Conservation (phyloP, 2,797 vertebrate species). For the Galaxias olidus region DNA sequence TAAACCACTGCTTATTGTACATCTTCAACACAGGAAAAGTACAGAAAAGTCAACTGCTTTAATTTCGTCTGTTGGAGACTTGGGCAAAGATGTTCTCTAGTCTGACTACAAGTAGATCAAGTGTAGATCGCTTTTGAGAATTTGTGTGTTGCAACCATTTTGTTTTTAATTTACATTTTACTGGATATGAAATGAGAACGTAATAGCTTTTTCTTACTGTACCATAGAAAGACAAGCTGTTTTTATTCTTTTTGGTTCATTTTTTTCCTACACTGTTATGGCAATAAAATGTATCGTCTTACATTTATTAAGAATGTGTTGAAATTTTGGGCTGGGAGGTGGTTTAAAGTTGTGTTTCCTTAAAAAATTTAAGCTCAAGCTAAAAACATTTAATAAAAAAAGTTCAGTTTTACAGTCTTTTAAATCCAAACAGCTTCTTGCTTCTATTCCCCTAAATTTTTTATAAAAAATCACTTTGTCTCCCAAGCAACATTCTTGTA, state of each 20-base stretch:
- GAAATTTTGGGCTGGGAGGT: constrained; percentile 43
- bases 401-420: too few species aligned
- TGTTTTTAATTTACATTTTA: constrained; percentile 52
- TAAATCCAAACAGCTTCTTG: too few species aligned
- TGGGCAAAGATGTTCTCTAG: constrained; percentile 35
- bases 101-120: constrained; percentile 40
- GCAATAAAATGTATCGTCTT: constrained; percentile 79
- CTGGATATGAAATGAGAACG: constrained; percentile 46
- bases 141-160: constrained; percentile 48
- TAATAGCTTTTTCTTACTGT: constrained; percentile 64
- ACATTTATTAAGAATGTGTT: constrained; percentile 61
- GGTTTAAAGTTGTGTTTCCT: neutral
- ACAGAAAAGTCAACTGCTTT: constrained; percentile 34
- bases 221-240: constrained; percentile 65
- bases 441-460: too few species aligned
- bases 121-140: constrained; percentile 42
- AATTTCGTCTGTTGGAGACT: constrained; percentile 20
- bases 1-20: constrained; percentile 39
- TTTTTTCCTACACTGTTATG: constrained; percentile 74
- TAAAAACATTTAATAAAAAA: too few species aligned
- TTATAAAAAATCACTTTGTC: too few species aligned
- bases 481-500: too few species aligned
- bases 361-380: too few species aligned
- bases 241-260: constrained; percentile 61
- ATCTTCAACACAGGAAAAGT: constrained; percentile 45